Percentiles rank a stretch among this genome's conserved stretches.
These are phyloP conservation scores for Catharus fuscescens DNA, from an alignment of 2,113 vertebrate genomes.

Conservation along the genomic window DNA sequence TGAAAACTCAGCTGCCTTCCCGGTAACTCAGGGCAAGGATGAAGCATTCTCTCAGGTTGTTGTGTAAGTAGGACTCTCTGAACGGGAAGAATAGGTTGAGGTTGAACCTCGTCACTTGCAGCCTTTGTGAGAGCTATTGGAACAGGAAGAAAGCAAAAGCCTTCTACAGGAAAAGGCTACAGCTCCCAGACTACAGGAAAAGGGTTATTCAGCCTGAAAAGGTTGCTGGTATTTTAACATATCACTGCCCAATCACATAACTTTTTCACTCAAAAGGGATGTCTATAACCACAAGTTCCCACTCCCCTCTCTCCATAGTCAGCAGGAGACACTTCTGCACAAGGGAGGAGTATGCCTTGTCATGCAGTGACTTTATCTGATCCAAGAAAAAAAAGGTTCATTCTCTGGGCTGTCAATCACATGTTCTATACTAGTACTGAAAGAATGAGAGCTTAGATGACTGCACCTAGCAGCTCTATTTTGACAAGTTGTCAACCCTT, in stretches of 20 bases:
- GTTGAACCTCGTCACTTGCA: neutral
- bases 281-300: neutral
- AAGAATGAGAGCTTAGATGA: neutral
- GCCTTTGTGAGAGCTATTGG: neutral
- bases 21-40: neutral
- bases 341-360: neutral
- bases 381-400: neutral
- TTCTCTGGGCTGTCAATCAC: neutral
- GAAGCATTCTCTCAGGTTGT: neutral
- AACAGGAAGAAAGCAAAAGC: neutral
- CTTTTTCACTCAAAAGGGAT: neutral
- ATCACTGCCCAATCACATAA: neutral
- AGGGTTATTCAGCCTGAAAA: neutral
- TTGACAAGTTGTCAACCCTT: conserved; percentile 37
- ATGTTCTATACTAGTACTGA: neutral
- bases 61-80: neutral
- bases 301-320: neutral
- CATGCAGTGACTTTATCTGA: neutral
- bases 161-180: neutral
- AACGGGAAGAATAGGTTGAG: neutral
- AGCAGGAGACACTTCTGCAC: neutral
- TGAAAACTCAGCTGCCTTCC: neutral
- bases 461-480: neutral
- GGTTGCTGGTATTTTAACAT: neutral
- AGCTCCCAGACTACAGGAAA: neutral